Base-by-base conservation (phyloP, 2,888 invertebrate species). In the Hypsopygia costalis region DNA sequence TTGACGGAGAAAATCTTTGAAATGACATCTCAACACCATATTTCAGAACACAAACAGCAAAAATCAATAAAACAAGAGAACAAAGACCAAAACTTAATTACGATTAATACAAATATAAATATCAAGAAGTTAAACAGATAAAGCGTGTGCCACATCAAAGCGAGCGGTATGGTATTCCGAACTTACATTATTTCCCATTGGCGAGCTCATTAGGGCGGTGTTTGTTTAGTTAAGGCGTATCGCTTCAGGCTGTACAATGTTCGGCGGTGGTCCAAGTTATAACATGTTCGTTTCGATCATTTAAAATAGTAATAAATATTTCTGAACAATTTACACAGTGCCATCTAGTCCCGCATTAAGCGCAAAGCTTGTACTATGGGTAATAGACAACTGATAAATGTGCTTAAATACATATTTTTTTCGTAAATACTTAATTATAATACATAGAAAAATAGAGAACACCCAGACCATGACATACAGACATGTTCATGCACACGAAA, bases 161-260 rank as follows among this genome's bases (percentile, higher is more conserved):
- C 42, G 34, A 34, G 36, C 36, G 45, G 51, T 44, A 41, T 34
- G 34, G 36, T 31, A 41, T 52, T 16, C 4, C 16, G 2, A 16
- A 16, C 16, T 16, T 51, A 55, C 57, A 62, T 64, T 62, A 62
- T 62, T 65, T 62, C 56, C 51, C 56, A 61, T 60, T 52, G 62
- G 58, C 52, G 45, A 60, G 58, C 58, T 72, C 70, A 73, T 72
- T 71, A 69, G 49, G 46, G 36, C 49, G 31, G 11, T 63, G 67
- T 66, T 66, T 71, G 70, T 63, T 58, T 64, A 57, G 66, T 65
- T 64, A 67, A 60, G 64, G 66, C 57, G 57, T 55, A 58, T 55
- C 45, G 66, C 72, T 57, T 45, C 52, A 41, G 65, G 71, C 60
- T 47, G 41, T 44, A 51, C 44, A 38, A 12, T 42, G 44, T 27